Conservation (phyloP, 2,113 vertebrate species). For the Strix uralensis region DNA sequence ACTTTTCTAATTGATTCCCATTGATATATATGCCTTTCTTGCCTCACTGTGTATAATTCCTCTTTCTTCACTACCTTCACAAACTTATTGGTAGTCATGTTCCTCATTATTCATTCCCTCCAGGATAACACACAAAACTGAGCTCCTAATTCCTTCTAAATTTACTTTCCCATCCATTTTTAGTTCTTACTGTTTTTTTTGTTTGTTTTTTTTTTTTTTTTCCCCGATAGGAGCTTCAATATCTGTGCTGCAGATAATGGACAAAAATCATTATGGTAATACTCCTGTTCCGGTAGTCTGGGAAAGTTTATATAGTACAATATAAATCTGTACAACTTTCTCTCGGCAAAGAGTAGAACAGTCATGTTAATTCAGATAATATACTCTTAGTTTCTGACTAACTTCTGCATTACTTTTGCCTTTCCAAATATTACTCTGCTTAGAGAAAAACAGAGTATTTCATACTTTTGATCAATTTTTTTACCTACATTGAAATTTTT, state of each 20-base stretch:
- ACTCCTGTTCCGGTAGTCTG: not conserved
- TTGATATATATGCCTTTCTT: not conserved
- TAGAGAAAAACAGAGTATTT: not conserved
- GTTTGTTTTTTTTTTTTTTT: too few relatives aligned
- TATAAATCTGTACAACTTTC: not conserved
- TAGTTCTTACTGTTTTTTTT: not conserved
- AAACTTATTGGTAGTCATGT: not conserved
- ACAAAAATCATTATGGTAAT: not conserved
- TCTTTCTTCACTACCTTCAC: not conserved
- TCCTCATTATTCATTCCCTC: not conserved
- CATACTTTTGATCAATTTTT: accelerated
- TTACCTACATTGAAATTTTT: not conserved
- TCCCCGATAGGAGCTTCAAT: not conserved
- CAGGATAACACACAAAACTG: not conserved
- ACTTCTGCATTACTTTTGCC: not conserved
- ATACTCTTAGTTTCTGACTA: not conserved
- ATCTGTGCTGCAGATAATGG: not conserved
- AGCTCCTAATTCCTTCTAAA: not conserved
- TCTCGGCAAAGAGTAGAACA: not conserved
- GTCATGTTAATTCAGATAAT: not conserved
- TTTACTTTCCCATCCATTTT: not conserved
- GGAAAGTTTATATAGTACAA: not conserved
- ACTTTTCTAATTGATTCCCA: not conserved
- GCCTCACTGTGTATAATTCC: not conserved
- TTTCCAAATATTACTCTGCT: not conserved